These are phyloP conservation scores for Crocodylus rhombifer DNA, from an alignment of 2,797 vertebrate genomes.

Conservation along the genomic window DNA sequence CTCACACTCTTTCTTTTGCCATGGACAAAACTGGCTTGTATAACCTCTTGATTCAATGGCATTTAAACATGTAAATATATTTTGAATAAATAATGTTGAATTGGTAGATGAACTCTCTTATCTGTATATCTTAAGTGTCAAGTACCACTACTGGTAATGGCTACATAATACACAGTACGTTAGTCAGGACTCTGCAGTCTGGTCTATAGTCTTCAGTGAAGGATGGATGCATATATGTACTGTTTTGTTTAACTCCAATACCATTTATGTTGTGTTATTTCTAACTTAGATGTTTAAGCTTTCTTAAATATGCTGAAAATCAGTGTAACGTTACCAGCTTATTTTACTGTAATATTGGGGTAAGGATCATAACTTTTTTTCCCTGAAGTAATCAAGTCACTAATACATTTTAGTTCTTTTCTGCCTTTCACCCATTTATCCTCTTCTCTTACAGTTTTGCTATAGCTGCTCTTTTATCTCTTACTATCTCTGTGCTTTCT, in stretches of 20 bases:
- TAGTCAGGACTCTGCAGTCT: neutral
- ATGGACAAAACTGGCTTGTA: neutral
- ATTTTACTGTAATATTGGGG: neutral
- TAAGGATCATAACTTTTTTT: neutral
- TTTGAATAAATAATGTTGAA: neutral
- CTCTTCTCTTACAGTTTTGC: neutral
- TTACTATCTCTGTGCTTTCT: neutral
- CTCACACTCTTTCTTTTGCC: too few relatives aligned
- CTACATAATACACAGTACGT: neutral
- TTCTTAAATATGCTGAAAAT: neutral
- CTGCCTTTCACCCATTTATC: neutral
- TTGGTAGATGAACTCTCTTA: neutral
- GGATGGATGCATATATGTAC: neutral
- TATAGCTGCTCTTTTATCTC: neutral
- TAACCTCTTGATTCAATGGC: neutral
- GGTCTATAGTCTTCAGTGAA: neutral
- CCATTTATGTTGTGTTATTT: neutral
- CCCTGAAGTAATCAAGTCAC: neutral
- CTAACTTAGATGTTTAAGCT: neutral
- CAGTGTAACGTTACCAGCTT: neutral
- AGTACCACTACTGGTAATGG: rapidly evolving
- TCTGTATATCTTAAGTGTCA: neutral
- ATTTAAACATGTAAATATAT: neutral
- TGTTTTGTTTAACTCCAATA: neutral
- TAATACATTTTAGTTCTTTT: neutral